Evolutionary conservation across 2,888 invertebrate species (phyloP).

Genomic region (Agrotis segetum): DNA sequence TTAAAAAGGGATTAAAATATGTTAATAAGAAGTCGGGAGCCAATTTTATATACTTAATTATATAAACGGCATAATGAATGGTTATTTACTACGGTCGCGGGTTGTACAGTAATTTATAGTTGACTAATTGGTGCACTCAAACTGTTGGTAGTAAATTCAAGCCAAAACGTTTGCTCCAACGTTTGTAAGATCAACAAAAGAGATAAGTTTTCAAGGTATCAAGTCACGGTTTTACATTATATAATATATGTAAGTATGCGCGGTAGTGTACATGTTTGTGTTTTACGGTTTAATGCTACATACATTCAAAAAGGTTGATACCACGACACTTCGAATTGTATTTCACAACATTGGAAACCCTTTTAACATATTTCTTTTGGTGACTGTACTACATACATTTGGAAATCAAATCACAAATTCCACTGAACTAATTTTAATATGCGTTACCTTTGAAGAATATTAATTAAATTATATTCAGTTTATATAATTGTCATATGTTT

Average conservation of each 20-base stretch:
- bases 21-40: constrained; percentile 44
- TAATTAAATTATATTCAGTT: constrained; percentile 33
- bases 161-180: constrained; percentile 33
- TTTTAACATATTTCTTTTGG: too few species aligned
- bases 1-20: constrained; percentile 63
- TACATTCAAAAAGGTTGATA: too few species aligned
- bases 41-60: constrained; percentile 61
- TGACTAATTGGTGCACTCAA: constrained; percentile 60
- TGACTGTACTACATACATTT: constrained; percentile 3
- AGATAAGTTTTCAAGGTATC: too few species aligned
- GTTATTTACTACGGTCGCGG: constrained; percentile 34
- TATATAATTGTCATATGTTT: constrained; percentile 41
- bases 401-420: constrained; percentile 45
- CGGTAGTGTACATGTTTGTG: too few species aligned
- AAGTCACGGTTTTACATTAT: too few species aligned
- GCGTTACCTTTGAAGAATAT: constrained; percentile 48
- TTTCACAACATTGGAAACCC: too few species aligned
- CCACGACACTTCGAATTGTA: too few species aligned
- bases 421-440: constrained; percentile 49
- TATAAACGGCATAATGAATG: constrained; percentile 51
- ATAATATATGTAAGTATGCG: too few species aligned
- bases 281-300: too few species aligned
- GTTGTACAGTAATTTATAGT: constrained; percentile 43
- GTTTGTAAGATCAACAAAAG: not conserved
- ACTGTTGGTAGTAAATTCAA: constrained; percentile 56